Base-by-base conservation (phyloP, 1,140 invertebrate genomes). In the Drosophila navojoa region DNA sequence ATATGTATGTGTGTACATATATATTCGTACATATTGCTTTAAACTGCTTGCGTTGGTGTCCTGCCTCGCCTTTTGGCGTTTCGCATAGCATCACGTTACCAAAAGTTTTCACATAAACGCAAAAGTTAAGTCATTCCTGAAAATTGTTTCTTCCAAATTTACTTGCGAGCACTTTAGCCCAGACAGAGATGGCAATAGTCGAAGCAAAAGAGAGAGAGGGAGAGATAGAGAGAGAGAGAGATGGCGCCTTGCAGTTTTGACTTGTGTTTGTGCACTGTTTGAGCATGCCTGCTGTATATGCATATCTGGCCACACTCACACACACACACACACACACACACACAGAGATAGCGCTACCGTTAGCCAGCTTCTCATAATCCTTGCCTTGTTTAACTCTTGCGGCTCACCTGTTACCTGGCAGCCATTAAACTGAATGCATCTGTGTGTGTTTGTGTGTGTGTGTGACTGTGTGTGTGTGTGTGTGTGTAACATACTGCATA, bases 91-190 rank as follows among this genome's bases (percentile, higher is more conserved):
- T 87, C 82, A 87, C 82, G 82, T 89, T 87, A 68, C 72, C 68
- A 87, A 85, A 87, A 32, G 61, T 87, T 87, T 87, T 87, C 82
- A 89, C 84, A 87, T 87, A 87, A 87, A 89, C 82, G 82, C 84
- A 87, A 87, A 87, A 87, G 82, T 87, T 87, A 89, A 87, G 82
- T 87, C 82, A 87, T 87, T 87, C 79, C 82, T 89, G 82, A 89
- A 89, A 87, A 87, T 87, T 87, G 82, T 87, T 87, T 87, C 84
- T 89, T 87, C 76, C 32, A 89, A 72, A 87, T 87, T 87, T 87
- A 87, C 82, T 87, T 74, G 59, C 79, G 55, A 77, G 79, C 80
- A 81, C 77, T 84, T 79, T 32, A 32, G 32, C 32, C 32, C 6
- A 16, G 40, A 13, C 13, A 42, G 13, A 42, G 40, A 13, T 16